A percentile compares a stretch with the other conserved stretches of the same genome.
phyloP scores from a whole-genome alignment of 2,888 invertebrate species.

The Choreutis nemorana region DNA sequence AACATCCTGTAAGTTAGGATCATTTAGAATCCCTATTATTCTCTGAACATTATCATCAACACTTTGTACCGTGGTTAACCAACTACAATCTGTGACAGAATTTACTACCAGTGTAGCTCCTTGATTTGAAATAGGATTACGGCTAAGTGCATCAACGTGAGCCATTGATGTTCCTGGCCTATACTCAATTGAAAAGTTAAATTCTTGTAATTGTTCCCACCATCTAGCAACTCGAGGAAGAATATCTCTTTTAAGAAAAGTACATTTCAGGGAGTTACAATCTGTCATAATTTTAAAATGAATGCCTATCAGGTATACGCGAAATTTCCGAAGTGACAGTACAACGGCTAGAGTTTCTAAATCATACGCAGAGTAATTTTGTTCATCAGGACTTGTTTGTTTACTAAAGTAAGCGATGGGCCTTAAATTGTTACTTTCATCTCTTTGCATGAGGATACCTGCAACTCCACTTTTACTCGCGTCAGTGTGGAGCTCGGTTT shows the following conservation, averaged over 20 bases:
- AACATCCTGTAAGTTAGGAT: constrained; percentile 6
- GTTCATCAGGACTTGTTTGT: not conserved
- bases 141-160: constrained; percentile 1
- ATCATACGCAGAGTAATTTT: constrained; percentile 16
- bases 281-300: constrained; percentile 16
- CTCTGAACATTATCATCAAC: constrained; percentile 10
- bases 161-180: too few species aligned
- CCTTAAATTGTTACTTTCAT: not conserved
- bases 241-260: constrained; percentile 12
- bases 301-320: constrained; percentile 20
- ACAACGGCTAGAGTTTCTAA: constrained; percentile 2
- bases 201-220: constrained; percentile 22
- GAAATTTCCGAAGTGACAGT: constrained; percentile 17
- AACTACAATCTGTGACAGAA: constrained; percentile 7
- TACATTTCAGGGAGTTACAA: not conserved
- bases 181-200: constrained; percentile 17
- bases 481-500: constrained; percentile 22
- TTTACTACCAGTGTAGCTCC: too few species aligned
- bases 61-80: constrained; percentile 11
- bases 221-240: constrained; percentile 19
- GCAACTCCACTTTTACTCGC: constrained; percentile 20
- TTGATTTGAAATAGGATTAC: not conserved
- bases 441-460: constrained; percentile 12
- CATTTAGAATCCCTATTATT: constrained; percentile 9
- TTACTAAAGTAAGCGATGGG: constrained; percentile 3